Percentiles rank a stretch among this genome's conserved stretches.
phyloP scores from a whole-genome alignment of 2,113 vertebrate genomes.

The Tringa solitaria region DNA sequence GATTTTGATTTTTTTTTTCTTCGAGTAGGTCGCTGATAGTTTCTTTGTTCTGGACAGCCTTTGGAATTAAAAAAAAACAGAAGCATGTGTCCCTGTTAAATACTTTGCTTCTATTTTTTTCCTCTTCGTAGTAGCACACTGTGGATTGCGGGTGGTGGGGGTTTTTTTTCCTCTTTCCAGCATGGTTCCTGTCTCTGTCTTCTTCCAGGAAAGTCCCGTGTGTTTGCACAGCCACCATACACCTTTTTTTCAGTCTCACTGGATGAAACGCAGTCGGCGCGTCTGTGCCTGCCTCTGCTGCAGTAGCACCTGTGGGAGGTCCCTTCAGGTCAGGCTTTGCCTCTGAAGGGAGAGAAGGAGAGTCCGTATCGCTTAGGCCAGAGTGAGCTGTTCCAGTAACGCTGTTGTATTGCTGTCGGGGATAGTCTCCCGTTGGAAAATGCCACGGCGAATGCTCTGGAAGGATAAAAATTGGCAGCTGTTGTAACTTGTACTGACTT shows the following conservation, averaged over 20 bases:
- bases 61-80: conserved; percentile 20
- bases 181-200: not conserved
- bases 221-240: not conserved
- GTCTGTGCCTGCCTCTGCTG: not conserved
- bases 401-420: not conserved
- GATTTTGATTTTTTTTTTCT: not conserved
- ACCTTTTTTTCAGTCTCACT: not conserved
- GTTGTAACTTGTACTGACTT: not conserved
- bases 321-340: not conserved
- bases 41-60: not conserved
- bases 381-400: not conserved
- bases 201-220: not conserved
- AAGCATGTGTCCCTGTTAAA: not conserved
- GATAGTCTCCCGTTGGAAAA: not conserved
- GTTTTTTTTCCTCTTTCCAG: not conserved
- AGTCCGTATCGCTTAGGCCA: not conserved
- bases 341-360: not conserved
- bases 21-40: not conserved
- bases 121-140: not conserved
- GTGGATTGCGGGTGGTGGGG: not conserved
- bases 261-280: not conserved
- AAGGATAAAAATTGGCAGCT: not conserved
- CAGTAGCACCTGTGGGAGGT: not conserved
- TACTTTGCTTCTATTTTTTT: not conserved
- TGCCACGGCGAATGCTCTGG: not conserved